phyloP scores from a whole-genome alignment of 2,888 invertebrate species.

The Calephelis perditalis region DNA sequence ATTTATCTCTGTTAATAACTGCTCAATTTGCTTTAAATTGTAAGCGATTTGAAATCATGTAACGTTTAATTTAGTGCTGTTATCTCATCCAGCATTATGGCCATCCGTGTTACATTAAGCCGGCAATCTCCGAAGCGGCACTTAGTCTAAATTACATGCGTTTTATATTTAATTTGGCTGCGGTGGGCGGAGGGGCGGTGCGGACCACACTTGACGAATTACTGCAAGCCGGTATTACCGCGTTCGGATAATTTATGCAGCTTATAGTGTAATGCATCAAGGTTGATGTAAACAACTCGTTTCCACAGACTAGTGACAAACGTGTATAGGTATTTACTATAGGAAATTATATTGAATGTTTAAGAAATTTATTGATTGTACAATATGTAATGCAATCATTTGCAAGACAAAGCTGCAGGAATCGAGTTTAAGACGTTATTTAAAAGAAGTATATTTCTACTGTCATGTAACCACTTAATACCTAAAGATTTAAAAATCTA shows the following conservation, averaged over 20 bases:
- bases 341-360: too few species aligned
- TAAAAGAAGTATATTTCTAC: too few species aligned
- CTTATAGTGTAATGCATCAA: constrained; percentile 43
- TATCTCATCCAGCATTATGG: constrained; percentile 8
- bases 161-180: constrained; percentile 28
- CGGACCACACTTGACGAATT: constrained; percentile 54
- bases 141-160: constrained; percentile 24
- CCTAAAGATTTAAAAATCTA: too few species aligned
- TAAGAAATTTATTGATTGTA: too few species aligned
- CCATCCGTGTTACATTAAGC: constrained; percentile 10
- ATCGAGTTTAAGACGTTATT: too few species aligned
- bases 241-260: constrained; percentile 35
- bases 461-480: too few species aligned
- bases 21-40: neutral
- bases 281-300: constrained; percentile 24
- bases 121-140: constrained; percentile 21
- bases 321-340: too few species aligned
- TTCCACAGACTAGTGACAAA: too few species aligned
- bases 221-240: constrained; percentile 46
- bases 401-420: too few species aligned
- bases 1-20: constrained; percentile 6
- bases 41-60: constrained; percentile 2
- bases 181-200: constrained; percentile 17
- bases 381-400: too few species aligned
- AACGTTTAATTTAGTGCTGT: constrained; percentile 11